These are phyloP conservation scores for Zosterops japonicus DNA, from an alignment of 2,113 vertebrate genomes.

Conservation along the genomic window DNA sequence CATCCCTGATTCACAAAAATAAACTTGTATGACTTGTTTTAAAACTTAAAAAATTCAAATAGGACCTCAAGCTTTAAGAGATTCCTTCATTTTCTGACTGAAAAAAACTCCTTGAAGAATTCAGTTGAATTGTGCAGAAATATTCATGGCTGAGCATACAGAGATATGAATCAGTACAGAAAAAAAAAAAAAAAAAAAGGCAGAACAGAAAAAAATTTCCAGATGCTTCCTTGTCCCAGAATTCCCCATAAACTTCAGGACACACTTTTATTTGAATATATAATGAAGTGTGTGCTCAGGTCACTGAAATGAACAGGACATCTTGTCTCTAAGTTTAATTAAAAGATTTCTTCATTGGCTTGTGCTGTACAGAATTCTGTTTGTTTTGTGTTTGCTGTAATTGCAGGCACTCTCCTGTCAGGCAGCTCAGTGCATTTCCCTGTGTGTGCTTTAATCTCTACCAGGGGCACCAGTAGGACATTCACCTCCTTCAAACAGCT, in stretches of 20 bases:
- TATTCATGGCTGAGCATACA: not conserved
- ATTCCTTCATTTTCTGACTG: not conserved
- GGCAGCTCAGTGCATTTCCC: not conserved
- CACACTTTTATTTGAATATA: not conserved
- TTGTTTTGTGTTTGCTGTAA: not conserved
- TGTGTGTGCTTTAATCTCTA: not conserved
- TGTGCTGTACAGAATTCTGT: not conserved
- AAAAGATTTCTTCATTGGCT: not conserved
- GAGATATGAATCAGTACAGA: not conserved
- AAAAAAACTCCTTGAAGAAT: not conserved
- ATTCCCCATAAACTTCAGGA: not conserved
- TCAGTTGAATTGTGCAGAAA: not conserved
- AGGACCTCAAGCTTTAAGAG: not conserved
- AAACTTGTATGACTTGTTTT: not conserved
- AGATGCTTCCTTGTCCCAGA: not conserved
- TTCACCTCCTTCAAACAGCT: not conserved
- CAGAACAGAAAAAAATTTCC: not conserved
- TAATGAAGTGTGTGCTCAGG: not conserved
- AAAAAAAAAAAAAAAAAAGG: not conserved
- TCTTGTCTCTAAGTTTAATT: slow-evolving; percentile 15
- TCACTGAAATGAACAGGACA: not conserved
- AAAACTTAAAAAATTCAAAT: not conserved
- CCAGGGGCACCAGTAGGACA: not conserved
- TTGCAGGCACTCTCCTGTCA: not conserved
- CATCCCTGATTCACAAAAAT: not conserved